These are phyloP conservation scores for Urosaurus nigricauda DNA, from an alignment of 2,797 vertebrate genomes.

Conservation along the genomic window DNA sequence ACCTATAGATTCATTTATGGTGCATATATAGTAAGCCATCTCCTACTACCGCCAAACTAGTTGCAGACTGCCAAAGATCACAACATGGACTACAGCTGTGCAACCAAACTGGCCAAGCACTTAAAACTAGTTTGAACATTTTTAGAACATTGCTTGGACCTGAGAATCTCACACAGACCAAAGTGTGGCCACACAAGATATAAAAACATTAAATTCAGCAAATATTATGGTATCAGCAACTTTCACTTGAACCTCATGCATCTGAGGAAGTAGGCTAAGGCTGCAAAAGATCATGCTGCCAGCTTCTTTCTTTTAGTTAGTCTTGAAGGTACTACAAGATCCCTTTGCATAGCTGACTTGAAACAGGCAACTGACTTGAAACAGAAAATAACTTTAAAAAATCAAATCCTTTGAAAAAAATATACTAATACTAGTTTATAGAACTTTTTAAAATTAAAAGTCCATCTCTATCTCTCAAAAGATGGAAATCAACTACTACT, in stretches of 20 bases:
- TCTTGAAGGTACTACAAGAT: too few species aligned
- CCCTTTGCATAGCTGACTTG: too few species aligned
- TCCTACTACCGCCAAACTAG: background rate
- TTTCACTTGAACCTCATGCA: background rate
- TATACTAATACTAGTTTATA: background rate
- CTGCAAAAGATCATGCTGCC: too few species aligned
- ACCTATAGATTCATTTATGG: too few species aligned
- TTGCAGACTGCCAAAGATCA: background rate
- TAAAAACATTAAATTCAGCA: background rate
- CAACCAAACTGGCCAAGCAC: background rate
- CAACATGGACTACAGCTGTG: background rate
- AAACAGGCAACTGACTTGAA: background rate
- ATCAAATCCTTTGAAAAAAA: too few species aligned
- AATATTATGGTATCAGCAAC: background rate
- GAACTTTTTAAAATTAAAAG: background rate
- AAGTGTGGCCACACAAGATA: background rate
- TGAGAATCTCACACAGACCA: background rate
- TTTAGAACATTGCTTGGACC: background rate
- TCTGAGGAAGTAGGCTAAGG: too few species aligned
- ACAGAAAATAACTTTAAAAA: background rate
- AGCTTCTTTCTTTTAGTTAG: too few species aligned
- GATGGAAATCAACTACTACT: background rate
- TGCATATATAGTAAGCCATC: background rate
- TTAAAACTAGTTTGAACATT: background rate
- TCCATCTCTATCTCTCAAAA: background rate